Evolutionary conservation across 2,113 vertebrate species (phyloP), one percentile per base, ranked within the genome.

Genomic region (Macroglossus sobrinus): DNA sequence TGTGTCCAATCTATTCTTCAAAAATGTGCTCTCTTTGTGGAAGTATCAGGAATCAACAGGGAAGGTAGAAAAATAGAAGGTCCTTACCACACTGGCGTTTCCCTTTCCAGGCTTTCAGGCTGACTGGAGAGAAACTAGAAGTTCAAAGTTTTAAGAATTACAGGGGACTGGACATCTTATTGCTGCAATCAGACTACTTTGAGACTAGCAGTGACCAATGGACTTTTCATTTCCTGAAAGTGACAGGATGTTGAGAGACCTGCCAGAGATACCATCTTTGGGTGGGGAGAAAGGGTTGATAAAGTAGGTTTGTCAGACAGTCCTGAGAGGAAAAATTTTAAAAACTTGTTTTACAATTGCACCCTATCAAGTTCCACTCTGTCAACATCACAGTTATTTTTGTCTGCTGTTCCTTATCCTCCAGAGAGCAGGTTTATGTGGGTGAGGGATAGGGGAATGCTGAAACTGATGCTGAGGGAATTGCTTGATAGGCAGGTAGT

Each of bases 191-290:
- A 69, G 55, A 69, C 59, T 88, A 22, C 79, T 79, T 93, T 26
- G 35, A 97, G 53, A 89, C 76, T 16, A 8, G 38, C 57, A 7
- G 14, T 47, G 63, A 97, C 68, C 89, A 59, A 90, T 78, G 80
- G 61, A 95, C 75, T 96, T 96, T 97, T 96, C 85, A 96, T 97
- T 98, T 97, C 85, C 96, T 96, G 94, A 64, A 85, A 96, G 76
- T 74, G 91, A 91, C 76, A 96, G 78, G 95, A 96, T 94, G 95
- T 95, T 40, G 81, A 94, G 63, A 61, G 50, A 85, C 85, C 96
- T 95, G 93, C 72, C 61, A 0, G 12, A 91, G 95, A 96, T 92
- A 90, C 2, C 96, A 95, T 92, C 96, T 96, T 33, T 47, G 50
- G 57, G 76, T 69, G 28, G 75, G 33, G 21, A 72, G 30, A 93